Evolutionary conservation across 2,113 vertebrate genomes (phyloP).

Genomic region (Myiozetetes cayanensis): DNA sequence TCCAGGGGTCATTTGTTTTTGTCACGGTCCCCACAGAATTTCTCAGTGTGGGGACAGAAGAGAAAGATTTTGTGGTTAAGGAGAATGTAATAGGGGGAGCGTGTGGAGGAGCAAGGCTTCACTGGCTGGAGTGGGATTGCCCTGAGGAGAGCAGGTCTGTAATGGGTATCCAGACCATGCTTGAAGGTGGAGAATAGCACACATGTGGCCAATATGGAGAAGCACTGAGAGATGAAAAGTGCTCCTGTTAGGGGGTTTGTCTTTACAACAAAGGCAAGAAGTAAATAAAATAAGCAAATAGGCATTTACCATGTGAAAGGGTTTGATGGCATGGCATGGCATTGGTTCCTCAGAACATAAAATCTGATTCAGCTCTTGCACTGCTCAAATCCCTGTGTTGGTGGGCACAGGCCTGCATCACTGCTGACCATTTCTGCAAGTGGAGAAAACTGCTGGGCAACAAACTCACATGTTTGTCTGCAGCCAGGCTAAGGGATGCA

Average conservation of each 20-base stretch:
- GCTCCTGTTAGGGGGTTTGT: background rate
- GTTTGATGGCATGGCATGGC: background rate
- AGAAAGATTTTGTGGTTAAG: background rate
- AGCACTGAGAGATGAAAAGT: background rate
- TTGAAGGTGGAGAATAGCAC: background rate
- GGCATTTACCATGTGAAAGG: background rate
- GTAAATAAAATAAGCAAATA: background rate
- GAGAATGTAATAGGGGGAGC: background rate
- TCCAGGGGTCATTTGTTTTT: background rate
- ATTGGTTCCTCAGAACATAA: background rate
- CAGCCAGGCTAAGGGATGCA: background rate
- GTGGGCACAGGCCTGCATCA: background rate
- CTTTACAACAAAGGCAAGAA: background rate
- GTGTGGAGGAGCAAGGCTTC: fast-evolving
- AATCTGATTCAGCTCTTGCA: background rate
- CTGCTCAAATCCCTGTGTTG: background rate
- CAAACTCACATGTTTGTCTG: background rate
- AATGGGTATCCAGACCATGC: background rate
- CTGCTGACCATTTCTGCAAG: background rate
- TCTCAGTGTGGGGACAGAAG: background rate
- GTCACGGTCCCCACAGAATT: background rate
- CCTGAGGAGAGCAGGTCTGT: background rate
- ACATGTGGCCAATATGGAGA: background rate
- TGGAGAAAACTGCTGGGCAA: background rate
- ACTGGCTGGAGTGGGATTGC: background rate